Evolutionary conservation across 2,888 invertebrate genomes (phyloP), one percentile per base, ranked within the genome.

Genomic region (Dasysyrphus tricinctus): DNA sequence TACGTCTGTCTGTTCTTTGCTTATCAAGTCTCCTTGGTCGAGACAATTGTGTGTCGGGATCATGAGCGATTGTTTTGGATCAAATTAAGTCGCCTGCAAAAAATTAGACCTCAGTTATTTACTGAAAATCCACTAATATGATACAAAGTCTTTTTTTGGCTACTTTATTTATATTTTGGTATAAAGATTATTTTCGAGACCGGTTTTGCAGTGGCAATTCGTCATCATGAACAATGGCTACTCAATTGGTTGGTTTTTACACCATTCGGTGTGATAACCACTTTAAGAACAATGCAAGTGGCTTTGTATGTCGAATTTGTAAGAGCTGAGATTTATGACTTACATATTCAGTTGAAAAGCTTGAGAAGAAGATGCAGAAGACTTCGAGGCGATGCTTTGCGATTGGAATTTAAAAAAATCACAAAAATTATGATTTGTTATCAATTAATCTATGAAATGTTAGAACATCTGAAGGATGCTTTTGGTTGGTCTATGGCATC

Each of bases 41-140:
- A 75, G 42, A 32, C 42, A 1, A 56, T 75, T 11, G 12, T 63
- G 11, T 56, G 56, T 34, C 61, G 75, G 5, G 44, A 75, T 2
- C 54, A 75, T 11, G 75, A 75, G 12, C 44, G 75, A 65, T 44
- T n/a, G 19, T 75, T 75, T 56, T 75, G 75, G 75, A 42, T 14
- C 6, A 65, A 65, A 56, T 75, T 54, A 19, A 5, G 19, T n/a
- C 34, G 7, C 8, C n/a, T 75, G 5, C 75, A 34, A 24, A 47
- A 11, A 19, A 7, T 1, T 9, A 65, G 34, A 19, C 12, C 34
- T 1, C 44, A 24, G 4, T 16, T 24, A 14, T 16, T 16, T 34
- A 11, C 6, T 0, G 5, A 65, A 7, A 65, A 56, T 29, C 42
- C 32, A 7, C n/a, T 34, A 1, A 3, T 7, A 3, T n/a, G 75